Evolutionary conservation across 2,888 invertebrate genomes (phyloP), one percentile per base, ranked within the genome.

Genomic region (Tachina lurida): DNA sequence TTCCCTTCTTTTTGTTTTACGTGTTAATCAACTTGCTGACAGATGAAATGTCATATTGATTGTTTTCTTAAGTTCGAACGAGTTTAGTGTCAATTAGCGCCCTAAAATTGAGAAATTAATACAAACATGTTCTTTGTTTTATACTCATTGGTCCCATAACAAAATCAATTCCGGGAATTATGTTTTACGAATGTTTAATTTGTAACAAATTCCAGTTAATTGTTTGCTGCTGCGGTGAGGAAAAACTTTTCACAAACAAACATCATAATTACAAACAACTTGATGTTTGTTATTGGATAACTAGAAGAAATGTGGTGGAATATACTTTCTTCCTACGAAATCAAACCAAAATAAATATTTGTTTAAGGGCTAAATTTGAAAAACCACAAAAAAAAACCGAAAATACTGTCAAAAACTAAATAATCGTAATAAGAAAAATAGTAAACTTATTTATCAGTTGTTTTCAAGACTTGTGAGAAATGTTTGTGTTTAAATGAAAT

Each of bases 281-380:
- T 58, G 41, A 43, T 63, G 31, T 43, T n/a, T 39, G 22, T 15
- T 58, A 17, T 45, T 71, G 45, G 45, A n/a, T 56, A n/a, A n/a
- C 7, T 45, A 19, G 10, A 7, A n/a, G 58, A 43, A 41, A 15
- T 19, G 49, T 74, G 19, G 15, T 43, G 31, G 68, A 17, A 39
- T 45, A 31, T 31, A 31, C 31, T 22, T 13, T 17, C 22, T 84
- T 81, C 81, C 19, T 2, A 19, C 60, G 85, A 85, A 85, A 85
- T 83, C 76, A 86, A 79, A 79, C 73, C 77, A 70, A 82, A 82
- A 68, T 74, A 86, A 86, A 86, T 86, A 86, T 83, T 80, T 86
- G 67, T 62, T 76, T 68, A 76, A 52, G 76, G 84, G 67, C 62
- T 74, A 31, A 63, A 63, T 71, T 71, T 54, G 41, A 12, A 79